Evolutionary conservation across 2,797 vertebrate species (phyloP).

Genomic region (Agapornis canus): DNA sequence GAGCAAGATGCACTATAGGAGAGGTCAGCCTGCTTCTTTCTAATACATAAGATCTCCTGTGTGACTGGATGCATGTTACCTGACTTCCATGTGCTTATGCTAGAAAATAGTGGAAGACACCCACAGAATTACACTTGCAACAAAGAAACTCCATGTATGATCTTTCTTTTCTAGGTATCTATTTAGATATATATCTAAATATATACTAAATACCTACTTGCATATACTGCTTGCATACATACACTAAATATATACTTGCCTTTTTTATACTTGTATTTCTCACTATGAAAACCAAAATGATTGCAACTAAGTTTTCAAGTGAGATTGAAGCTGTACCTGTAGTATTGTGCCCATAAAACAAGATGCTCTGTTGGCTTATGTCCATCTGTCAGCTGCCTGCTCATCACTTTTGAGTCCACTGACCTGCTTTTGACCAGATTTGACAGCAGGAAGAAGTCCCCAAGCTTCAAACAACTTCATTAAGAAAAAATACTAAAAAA

Average conservation of each 20-base stretch:
- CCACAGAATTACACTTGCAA: background rate
- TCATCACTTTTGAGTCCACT: background rate
- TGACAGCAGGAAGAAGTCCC: constrained; percentile 14
- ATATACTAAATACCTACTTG: background rate
- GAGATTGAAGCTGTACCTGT: background rate
- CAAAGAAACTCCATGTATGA: background rate
- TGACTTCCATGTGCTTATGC: background rate
- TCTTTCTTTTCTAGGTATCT: background rate
- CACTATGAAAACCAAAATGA: background rate
- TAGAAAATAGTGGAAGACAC: background rate
- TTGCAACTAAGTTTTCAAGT: background rate
- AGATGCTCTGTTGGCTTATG: background rate
- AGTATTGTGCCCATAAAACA: background rate
- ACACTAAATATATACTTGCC: background rate
- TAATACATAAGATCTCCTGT: background rate
- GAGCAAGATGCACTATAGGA: background rate
- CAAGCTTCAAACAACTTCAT: constrained; percentile 22
- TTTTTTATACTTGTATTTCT: background rate
- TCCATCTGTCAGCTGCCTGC: background rate
- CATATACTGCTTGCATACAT: background rate
- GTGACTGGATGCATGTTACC: background rate
- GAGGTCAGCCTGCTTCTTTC: background rate
- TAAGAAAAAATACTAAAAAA: background rate
- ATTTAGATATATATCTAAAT: too few species aligned
- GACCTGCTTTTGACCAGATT: constrained; percentile 13